Evolutionary conservation across 2,113 vertebrate species (phyloP).

Genomic region (Motacilla tschutschensis): DNA sequence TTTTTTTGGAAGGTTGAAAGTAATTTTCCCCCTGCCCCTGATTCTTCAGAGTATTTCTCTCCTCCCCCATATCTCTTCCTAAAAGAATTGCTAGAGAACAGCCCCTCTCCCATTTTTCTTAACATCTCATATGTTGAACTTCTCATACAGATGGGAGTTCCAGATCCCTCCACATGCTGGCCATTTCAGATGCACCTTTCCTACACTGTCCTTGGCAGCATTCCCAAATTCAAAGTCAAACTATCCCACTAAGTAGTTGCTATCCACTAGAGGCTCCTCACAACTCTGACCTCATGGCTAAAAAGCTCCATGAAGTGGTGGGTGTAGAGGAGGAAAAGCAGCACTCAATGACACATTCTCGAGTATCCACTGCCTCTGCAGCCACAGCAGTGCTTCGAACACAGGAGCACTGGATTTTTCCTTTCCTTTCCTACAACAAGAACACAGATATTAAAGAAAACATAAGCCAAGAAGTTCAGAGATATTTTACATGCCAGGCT

Average conservation of each 20-base stretch:
- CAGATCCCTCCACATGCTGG: background rate
- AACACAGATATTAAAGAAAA: background rate
- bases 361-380: accelerated
- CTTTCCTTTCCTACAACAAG: background rate
- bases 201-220: background rate
- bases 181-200: background rate
- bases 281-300: background rate
- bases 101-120: background rate
- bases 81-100: background rate
- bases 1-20: background rate
- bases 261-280: background rate
- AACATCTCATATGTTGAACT: background rate
- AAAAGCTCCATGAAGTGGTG: background rate
- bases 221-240: background rate
- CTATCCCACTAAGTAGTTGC: background rate
- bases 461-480: background rate
- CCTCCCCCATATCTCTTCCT: background rate
- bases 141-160: background rate
- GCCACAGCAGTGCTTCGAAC: background rate
- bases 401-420: background rate
- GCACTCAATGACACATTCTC: background rate
- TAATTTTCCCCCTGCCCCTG: background rate
- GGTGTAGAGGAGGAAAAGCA: background rate
- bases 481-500: accelerated
- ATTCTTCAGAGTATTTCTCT: background rate